A percentile compares a stretch with the other conserved stretches of the same genome.
Evolutionary conservation across 2,113 vertebrate genomes (phyloP).

Genomic region (Dicrurus megarhynchus): DNA sequence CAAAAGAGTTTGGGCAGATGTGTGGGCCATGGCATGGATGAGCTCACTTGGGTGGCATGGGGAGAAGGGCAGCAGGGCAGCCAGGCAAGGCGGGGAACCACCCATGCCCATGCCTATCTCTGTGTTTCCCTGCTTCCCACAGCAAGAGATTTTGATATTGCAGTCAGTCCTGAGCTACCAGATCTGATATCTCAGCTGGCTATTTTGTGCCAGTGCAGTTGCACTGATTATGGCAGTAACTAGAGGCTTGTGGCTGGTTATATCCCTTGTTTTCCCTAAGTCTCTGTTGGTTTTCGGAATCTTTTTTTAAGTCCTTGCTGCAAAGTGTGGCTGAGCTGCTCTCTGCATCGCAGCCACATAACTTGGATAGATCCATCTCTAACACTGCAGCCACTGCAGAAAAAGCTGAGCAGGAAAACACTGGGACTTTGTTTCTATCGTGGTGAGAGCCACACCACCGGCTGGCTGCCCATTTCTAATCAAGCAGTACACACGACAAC

Average conservation of each 20-base stretch:
- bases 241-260: not conserved
- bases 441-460: fast-evolving
- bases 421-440: fast-evolving
- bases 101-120: fast-evolving
- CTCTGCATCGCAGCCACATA: fast-evolving
- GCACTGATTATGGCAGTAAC: not conserved
- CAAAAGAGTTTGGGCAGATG: not conserved
- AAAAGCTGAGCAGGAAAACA: not conserved
- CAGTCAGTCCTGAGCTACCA: not conserved
- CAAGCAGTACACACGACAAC: not conserved
- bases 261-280: not conserved
- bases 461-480: not conserved
- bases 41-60: not conserved
- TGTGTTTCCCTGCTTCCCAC: not conserved
- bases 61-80: not conserved
- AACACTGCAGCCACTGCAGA: not conserved
- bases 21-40: fast-evolving
- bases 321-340: not conserved
- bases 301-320: not conserved
- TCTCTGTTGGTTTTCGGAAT: not conserved
- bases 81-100: not conserved
- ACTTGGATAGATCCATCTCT: not conserved
- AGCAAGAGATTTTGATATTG: not conserved
- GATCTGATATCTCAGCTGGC: not conserved
- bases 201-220: not conserved